These are phyloP conservation scores for Redunca redunca DNA, from an alignment of 2,113 vertebrate species.

Conservation along the genomic window DNA sequence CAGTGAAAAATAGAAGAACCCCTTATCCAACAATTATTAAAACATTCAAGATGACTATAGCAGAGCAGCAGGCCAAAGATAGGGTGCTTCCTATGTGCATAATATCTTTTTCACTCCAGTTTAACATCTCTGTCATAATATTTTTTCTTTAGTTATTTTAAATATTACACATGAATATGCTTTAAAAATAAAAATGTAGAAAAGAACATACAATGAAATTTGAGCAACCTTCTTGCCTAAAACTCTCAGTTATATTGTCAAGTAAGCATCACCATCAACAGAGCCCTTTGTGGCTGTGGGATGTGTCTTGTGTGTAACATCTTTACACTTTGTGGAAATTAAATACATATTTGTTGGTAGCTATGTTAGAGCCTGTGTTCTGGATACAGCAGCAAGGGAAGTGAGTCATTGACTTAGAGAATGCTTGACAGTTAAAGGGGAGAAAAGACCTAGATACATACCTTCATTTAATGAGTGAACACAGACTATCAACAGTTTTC, in stretches of 20 bases:
- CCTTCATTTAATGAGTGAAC: not conserved
- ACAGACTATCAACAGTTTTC: not conserved
- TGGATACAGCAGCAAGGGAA: not conserved
- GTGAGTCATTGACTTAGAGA: not conserved
- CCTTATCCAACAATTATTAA: not conserved
- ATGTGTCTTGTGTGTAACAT: not conserved
- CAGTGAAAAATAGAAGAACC: not conserved
- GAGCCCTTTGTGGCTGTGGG: fast-evolving
- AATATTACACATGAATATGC: not conserved
- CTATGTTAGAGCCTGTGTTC: not conserved
- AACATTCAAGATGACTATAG: not conserved
- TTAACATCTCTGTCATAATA: not conserved
- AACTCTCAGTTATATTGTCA: not conserved
- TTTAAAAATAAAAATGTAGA: not conserved
- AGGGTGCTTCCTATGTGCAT: not conserved
- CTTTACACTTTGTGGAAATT: not conserved
- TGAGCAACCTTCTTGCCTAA: not conserved
- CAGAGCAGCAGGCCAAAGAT: not conserved
- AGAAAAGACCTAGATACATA: not conserved
- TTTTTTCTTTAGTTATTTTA: not conserved
- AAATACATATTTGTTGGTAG: not conserved
- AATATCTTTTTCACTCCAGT: not conserved
- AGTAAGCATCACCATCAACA: not conserved
- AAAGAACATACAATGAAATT: not conserved
- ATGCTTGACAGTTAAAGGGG: not conserved